These are phyloP conservation scores for Corvus hawaiiensis DNA, from an alignment of 2,113 vertebrate genomes.

Conservation along the genomic window DNA sequence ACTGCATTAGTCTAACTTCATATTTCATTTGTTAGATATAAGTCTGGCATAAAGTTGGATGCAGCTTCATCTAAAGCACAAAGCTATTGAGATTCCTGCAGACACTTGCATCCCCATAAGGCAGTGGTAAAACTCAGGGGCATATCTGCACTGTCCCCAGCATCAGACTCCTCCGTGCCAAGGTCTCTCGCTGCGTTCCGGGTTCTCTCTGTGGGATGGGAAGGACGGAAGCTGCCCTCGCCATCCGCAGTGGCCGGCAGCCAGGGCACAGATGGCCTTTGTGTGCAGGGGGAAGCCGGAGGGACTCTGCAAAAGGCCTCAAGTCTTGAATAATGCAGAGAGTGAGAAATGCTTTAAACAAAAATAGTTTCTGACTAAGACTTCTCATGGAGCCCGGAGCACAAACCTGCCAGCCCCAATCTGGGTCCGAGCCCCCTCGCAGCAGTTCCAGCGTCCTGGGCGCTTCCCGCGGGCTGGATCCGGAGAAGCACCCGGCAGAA, in stretches of 20 bases:
- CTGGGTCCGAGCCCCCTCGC: not conserved
- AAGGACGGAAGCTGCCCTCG: not conserved
- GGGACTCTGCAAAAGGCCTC: not conserved
- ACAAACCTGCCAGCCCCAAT: not conserved
- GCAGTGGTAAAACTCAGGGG: not conserved
- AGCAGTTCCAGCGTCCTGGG: not conserved
- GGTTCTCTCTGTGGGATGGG: not conserved
- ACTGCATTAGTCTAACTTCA: not conserved
- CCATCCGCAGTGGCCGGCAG: accelerated
- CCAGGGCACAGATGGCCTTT: constrained; percentile 1
- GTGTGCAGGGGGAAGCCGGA: not conserved
- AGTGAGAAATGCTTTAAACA: constrained; percentile 1
- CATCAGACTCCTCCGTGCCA: not conserved
- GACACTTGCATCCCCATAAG: accelerated
- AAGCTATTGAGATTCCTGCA: not conserved
- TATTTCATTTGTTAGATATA: not conserved
- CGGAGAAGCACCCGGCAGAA: not conserved
- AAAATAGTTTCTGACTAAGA: constrained; percentile 39
- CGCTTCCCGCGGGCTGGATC: not conserved
- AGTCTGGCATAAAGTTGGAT: not conserved
- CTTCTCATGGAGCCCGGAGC: not conserved
- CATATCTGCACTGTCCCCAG: accelerated
- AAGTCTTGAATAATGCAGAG: constrained; percentile 17
- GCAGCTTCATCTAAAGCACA: not conserved
- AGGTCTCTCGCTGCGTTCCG: not conserved